Percentiles rank a stretch among this genome's conserved stretches.
These are phyloP conservation scores for Xylophagus ater DNA, from an alignment of 2,888 invertebrate genomes.

Conservation along the genomic window DNA sequence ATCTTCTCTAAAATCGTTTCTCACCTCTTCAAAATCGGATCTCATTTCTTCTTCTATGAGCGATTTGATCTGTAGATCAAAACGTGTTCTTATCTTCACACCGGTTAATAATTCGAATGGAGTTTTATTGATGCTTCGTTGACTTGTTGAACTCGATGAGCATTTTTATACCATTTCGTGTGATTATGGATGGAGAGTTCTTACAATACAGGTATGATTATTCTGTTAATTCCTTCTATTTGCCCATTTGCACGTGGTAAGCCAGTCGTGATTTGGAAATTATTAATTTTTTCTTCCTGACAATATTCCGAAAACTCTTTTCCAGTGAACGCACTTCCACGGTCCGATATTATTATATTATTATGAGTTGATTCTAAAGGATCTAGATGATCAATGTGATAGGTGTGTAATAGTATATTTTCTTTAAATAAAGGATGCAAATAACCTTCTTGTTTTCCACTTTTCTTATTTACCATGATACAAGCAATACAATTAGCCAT, in stretches of 20 bases:
- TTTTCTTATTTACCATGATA: conserved; percentile 1
- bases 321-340: not conserved
- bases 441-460: conserved; percentile 1
- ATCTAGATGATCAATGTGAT: not conserved
- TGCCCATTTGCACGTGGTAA: conserved; percentile 1
- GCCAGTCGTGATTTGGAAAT: not conserved
- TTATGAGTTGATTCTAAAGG: conserved; percentile 4
- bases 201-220: not conserved
- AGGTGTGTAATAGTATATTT: not conserved
- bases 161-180: not conserved
- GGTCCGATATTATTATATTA: conserved; percentile 18
- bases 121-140: not conserved
- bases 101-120: conserved; percentile 2
- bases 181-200: not conserved
- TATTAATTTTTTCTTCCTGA: not conserved
- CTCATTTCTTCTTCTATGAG: not conserved
- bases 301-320: not conserved
- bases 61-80: not conserved
- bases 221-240: not conserved
- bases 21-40: not conserved
- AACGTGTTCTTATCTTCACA: not conserved
- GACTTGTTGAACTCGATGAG: not conserved
- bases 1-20: no score
- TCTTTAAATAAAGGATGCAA: not conserved
- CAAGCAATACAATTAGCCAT: conserved; percentile 3